Base-by-base conservation (phyloP, 2,113 vertebrate species). In the Cryptomyrus ogoouensis region DNA sequence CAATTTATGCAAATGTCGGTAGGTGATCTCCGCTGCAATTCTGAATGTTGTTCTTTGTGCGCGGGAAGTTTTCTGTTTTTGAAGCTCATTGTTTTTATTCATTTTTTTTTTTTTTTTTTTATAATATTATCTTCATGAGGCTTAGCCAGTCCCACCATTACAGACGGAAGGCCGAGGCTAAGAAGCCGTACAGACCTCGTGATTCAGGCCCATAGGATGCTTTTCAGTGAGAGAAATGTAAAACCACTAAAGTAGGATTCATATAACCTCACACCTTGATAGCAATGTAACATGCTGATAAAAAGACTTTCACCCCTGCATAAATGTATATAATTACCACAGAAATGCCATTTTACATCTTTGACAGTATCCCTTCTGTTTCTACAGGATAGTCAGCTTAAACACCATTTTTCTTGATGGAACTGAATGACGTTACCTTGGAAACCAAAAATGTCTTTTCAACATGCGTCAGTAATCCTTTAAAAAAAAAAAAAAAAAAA, bases 371-470 rank as follows among this genome's bases (percentile, higher is more conserved):
- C 19, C 42, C 44, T 85, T 50, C 47, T 50, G 46, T 85, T 85
- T 85, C 83, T 49, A 27, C 47, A 27, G 44, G 47, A 47, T 47
- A 85, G 21, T 24, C 47, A n/a, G 87, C 24, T 62, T 88, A 42
- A 58, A 56, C 39, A 17, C 31, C 87, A 44, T 49, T 85, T 50
- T 85, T 50, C 83, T 49, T 85, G 46, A 87, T 35, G 47, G 39
- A 87, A 56, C n/a, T 27, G 47, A 53, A 87, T 35, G 50, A 3
- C 19, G 85, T 87, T 87, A 50, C 85, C 85, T 87, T 87, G 85
- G 85, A 87, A 87, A 87, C 85, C n/a, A 87, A 87, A 87, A 39
- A 56, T 52, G 50, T 85, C 21, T 85, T 27, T 85, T 53, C 50
- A 19, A 56, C 31, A 27, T 56, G 85, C 50, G 49, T 87, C 50